Evolutionary conservation across 1,140 invertebrate species (phyloP), one percentile per base, ranked within the genome.

Genomic region (Scaptodrosophila lebanonensis): DNA sequence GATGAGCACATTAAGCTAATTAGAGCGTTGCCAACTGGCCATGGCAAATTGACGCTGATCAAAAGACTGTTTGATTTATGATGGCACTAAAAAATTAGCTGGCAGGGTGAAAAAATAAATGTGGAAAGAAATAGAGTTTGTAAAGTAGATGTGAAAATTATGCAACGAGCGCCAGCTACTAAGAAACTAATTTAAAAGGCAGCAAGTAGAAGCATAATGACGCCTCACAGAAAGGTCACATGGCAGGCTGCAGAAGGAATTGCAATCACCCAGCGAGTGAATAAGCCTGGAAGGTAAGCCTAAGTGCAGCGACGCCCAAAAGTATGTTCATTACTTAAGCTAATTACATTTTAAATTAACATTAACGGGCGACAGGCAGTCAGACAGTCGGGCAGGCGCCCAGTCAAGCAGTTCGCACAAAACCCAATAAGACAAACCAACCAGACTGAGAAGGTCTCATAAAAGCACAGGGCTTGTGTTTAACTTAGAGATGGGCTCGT

Each of bases 321-420:
- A 82, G 69, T 82, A 44, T 66, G 75, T 79, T 79, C 75, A 79
- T 82, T 82, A 82, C 75, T 82, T 82, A 82, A 82, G 75, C 75
- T 82, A 82, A 82, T 82, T 82, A 82, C 75, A 82, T 82, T 82
- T 82, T 82, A 82, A 82, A 75, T 82, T 70, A 79, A 82, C 75
- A 73, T 82, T 69, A 69, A 49, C 52, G 32, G 47, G 51, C 60
- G 16, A n/a, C 32, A 60, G 69, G 38, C 67, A 77, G 73, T 72
- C 51, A 63, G 54, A 50, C 54, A 52, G 20, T 59, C n/a, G n/a
- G n/a, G n/a, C n/a, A n/a, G n/a, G n/a, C n/a, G n/a, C n/a, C n/a
- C n/a, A n/a, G n/a, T n/a, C n/a, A n/a, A n/a, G n/a, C n/a, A n/a
- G 32, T 33, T 4, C 3, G 9, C 45, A 79, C 79, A 72, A 72